phyloP scores from a whole-genome alignment of 1,140 invertebrate genomes.

The Cotesia typhae region DNA sequence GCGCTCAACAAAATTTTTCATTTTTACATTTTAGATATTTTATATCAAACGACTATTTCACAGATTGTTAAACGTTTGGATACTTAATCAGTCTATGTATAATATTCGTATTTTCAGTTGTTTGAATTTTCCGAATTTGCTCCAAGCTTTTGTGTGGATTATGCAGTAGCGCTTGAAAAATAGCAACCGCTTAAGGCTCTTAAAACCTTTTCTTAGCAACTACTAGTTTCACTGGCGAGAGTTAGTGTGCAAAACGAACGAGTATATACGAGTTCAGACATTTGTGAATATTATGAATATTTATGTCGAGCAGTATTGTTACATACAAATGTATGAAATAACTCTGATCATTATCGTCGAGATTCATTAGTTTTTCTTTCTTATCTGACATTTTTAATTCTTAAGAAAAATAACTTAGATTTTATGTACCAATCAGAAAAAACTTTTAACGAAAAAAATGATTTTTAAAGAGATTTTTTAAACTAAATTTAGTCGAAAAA shows the following conservation, averaged over 20 bases:
- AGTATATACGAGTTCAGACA: neutral
- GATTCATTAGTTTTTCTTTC: neutral
- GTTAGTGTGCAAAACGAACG: conserved; percentile 23
- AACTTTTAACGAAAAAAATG: too few species aligned
- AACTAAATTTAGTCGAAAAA: too few species aligned
- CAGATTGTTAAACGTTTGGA: too few species aligned
- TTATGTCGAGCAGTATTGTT: conserved; percentile 37
- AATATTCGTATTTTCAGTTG: conserved; percentile 2
- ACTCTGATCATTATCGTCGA: conserved; percentile 3
- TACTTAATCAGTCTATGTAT: neutral
- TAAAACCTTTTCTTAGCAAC: neutral
- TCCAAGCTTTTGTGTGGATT: neutral
- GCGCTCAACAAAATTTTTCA: too few species aligned
- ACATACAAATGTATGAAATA: conserved; percentile 9
- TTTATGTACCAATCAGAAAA: too few species aligned
- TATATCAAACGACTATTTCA: too few species aligned
- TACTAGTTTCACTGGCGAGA: conserved; percentile 21
- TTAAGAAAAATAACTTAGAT: too few species aligned
- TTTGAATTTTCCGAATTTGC: conserved; percentile 11
- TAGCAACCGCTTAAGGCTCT: conserved; percentile 16
- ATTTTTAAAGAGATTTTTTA: too few species aligned
- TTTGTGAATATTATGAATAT: neutral
- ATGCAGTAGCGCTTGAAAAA: conserved; percentile 15
- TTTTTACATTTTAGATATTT: too few species aligned
- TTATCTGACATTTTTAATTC: too few species aligned